phyloP scores from a whole-genome alignment of 2,113 vertebrate genomes.

The Calypte anna region DNA sequence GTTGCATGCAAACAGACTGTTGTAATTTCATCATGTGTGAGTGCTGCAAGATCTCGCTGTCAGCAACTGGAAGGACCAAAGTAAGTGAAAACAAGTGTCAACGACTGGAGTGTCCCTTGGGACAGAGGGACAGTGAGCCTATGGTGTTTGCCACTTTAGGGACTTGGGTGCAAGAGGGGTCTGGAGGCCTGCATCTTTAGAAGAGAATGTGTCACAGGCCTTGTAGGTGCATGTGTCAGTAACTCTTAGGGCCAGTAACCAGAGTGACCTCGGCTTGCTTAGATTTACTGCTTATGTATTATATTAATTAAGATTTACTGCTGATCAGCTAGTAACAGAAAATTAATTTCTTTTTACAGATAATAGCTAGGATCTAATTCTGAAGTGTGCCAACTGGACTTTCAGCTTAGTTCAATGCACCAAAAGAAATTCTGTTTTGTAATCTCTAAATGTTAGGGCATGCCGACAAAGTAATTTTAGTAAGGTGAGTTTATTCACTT shows the following conservation, averaged over 20 bases:
- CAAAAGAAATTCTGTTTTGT: not conserved
- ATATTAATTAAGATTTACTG: not conserved
- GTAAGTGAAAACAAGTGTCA: not conserved
- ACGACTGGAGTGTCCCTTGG: not conserved
- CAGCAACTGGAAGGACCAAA: not conserved
- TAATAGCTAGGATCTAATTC: not conserved
- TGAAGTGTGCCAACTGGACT: not conserved
- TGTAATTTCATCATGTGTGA: not conserved
- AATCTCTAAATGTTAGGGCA: not conserved
- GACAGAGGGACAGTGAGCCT: not conserved
- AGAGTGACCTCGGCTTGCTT: not conserved
- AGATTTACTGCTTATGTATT: not conserved
- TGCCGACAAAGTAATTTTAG: too few species aligned
- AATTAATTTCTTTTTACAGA: not conserved
- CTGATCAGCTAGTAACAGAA: not conserved
- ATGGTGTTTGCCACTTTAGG: not conserved
- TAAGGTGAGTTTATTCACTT: too few species aligned
- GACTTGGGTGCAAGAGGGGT: not conserved
- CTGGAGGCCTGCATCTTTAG: not conserved
- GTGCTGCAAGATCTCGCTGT: not conserved
- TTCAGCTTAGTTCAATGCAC: not conserved
- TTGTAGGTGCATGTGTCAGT: not conserved
- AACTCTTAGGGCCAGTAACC: not conserved
- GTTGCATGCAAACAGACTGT: not conserved
- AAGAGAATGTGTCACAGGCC: not conserved